Evolutionary conservation across 30 jellyfish, hydroid and myxozoan species (phyloP).

Genomic region (Rhopilema esculentum): DNA sequence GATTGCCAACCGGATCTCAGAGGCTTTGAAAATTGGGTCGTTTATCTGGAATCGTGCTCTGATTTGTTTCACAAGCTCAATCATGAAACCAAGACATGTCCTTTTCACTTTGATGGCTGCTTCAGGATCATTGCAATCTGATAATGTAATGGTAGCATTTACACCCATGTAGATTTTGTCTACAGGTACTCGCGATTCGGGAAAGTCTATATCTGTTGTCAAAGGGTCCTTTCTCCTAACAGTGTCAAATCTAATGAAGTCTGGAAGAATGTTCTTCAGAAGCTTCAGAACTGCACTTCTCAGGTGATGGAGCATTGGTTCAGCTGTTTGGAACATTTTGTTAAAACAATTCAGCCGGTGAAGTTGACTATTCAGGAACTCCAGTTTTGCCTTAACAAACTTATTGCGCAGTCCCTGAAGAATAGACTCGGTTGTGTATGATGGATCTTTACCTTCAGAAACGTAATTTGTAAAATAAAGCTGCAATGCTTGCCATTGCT

Average conservation of each 20-base stretch:
- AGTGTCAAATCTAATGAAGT: conserved; percentile 19
- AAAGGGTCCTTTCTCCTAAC: conserved; percentile 9
- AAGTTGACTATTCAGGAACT: conserved; percentile 60
- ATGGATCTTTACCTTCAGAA: conserved; percentile 52
- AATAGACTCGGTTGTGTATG: conserved; percentile 46
- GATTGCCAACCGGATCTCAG: conserved; percentile 15
- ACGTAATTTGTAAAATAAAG: conserved; percentile 12
- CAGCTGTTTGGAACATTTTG: conserved; percentile 55
- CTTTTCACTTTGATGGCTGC: neutral
- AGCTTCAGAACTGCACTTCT: conserved; percentile 36
- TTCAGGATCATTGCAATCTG: conserved; percentile 28
- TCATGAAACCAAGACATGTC: conserved; percentile 31
- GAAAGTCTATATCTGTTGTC: conserved; percentile 32
- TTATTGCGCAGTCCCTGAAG: conserved; percentile 20
- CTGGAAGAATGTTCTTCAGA: conserved; percentile 40
- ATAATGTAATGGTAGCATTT: conserved; percentile 28
- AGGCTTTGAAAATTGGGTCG: conserved; percentile 28
- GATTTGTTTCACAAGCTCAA: conserved; percentile 15
- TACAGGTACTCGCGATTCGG: conserved; percentile 19
- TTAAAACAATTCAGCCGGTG: conserved; percentile 64
- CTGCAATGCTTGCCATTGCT: conserved; percentile 60
- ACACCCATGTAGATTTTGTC: conserved; percentile 45
- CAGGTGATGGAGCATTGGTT: conserved; percentile 50
- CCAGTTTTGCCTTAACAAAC: conserved; percentile 45
- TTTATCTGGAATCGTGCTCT: conserved; percentile 42